Evolutionary conservation across 2,888 invertebrate species (phyloP).

Genomic region (Volucella bombylans): DNA sequence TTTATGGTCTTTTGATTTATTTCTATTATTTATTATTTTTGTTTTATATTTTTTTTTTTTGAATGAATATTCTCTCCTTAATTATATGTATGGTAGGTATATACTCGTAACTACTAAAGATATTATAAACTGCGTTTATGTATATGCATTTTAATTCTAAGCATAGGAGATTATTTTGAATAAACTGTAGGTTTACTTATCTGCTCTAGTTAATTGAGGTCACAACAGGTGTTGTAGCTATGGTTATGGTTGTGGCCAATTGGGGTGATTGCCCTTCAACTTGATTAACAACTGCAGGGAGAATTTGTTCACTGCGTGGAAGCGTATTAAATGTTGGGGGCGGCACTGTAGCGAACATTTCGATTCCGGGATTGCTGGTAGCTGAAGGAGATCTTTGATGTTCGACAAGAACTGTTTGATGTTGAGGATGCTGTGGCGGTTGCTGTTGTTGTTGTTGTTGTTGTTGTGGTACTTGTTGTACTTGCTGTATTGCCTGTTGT

Average conservation of each 20-base stretch:
- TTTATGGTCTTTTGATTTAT: conserved; percentile 2
- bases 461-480: neutral
- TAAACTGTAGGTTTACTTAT: conserved; percentile 21
- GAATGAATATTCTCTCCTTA: conserved; percentile 8
- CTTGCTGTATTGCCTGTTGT: conserved; percentile 10
- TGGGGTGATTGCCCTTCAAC: conserved; percentile 29
- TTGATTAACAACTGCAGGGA: conserved; percentile 23
- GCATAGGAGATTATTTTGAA: conserved; percentile 16
- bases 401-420: conserved; percentile 3
- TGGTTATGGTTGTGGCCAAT: conserved; percentile 1
- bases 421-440: conserved; percentile 51
- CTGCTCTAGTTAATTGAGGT: conserved; percentile 34
- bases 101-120: conserved; percentile 18
- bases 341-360: conserved; percentile 9
- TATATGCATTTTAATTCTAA: conserved; percentile 16
- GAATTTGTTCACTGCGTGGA: conserved; percentile 31
- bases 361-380: conserved; percentile 3
- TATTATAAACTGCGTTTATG: conserved; percentile 32
- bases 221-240: conserved; percentile 20
- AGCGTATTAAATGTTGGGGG: neutral
- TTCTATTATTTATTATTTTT: conserved; percentile 7
- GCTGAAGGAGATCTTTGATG: conserved; percentile 29
- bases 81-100: conserved; percentile 3
- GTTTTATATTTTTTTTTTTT: neutral
- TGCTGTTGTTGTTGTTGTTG: conserved; percentile 22